Percentiles rank a stretch among this genome's conserved stretches.
phyloP scores from a whole-genome alignment of 2,797 vertebrate species.

The Hypotaenidia philippensis region DNA sequence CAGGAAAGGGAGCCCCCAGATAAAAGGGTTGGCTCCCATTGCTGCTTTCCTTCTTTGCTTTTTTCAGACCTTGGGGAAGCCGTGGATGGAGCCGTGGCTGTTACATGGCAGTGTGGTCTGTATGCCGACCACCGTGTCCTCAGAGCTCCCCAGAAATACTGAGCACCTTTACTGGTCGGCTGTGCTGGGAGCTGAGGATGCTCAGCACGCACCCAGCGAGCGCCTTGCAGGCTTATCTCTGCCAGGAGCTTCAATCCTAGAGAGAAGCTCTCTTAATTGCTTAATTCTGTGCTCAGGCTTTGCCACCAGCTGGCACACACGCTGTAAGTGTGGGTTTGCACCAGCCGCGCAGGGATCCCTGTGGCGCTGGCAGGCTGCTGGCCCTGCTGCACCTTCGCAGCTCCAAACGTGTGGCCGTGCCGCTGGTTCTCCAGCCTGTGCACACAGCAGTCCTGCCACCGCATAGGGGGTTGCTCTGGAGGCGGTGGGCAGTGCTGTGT shows the following conservation, averaged over 20 bases:
- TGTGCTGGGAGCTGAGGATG: background rate
- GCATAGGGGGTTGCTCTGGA: fast-evolving
- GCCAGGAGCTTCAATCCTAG: background rate
- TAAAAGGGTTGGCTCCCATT: background rate
- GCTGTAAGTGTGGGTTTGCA: background rate
- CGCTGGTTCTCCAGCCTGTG: background rate
- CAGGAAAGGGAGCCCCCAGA: background rate
- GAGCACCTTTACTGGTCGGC: background rate
- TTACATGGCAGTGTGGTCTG: fast-evolving
- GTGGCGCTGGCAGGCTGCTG: fast-evolving
- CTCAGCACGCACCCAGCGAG: fast-evolving
- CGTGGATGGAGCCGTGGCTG: fast-evolving
- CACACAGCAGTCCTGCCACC: fast-evolving
- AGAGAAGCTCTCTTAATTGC: conserved; percentile 25
- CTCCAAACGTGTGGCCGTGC: fast-evolving
- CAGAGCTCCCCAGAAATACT: background rate
- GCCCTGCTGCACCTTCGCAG: background rate
- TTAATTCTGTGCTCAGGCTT: background rate
- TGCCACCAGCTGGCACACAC: background rate
- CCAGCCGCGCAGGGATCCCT: background rate
- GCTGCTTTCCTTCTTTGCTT: background rate
- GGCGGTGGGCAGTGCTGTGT: background rate
- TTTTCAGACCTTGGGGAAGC: background rate
- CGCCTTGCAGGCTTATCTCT: background rate
- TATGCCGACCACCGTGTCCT: fast-evolving